phyloP scores from a whole-genome alignment of 2,888 invertebrate species.

The Drosophila anomalata region DNA sequence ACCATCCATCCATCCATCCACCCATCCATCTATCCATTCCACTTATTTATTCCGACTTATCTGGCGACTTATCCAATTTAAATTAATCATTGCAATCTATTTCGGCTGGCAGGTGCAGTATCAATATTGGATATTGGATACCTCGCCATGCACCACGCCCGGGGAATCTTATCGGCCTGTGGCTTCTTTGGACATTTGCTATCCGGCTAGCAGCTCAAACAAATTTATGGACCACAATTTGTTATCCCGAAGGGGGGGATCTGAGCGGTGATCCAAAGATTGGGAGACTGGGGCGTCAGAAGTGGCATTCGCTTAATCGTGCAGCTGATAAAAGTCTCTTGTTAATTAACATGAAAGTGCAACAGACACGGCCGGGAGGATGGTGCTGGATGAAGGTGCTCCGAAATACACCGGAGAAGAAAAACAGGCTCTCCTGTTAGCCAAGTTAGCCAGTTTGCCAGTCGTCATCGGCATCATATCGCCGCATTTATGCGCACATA shows the following conservation, averaged over 20 bases:
- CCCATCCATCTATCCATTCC: not conserved
- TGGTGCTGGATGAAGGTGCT: not conserved
- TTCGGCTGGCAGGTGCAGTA: conserved; percentile 9
- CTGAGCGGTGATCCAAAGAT: not conserved
- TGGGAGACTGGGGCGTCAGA: conserved; percentile 38
- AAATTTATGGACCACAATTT: conserved; percentile 64
- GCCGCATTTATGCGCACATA: conserved; percentile 80
- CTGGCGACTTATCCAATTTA: conserved; percentile 1
- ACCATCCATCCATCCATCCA: not conserved
- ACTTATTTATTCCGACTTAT: conserved; percentile 1
- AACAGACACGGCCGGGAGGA: conserved; percentile 41
- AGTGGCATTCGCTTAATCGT: conserved; percentile 65
- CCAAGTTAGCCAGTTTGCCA: conserved; percentile 15
- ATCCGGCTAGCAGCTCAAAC: conserved; percentile 1
- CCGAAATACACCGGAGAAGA: not conserved
- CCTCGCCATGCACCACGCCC: conserved; percentile 1
- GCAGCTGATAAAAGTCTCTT: conserved; percentile 67
- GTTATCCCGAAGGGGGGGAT: conserved; percentile 51
- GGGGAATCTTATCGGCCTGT: conserved; percentile 4
- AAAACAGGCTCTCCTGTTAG: not conserved
- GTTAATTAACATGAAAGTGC: conserved; percentile 77
- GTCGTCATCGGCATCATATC: conserved; percentile 68
- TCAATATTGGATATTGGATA: conserved; percentile 16
- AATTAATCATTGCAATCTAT: conserved; percentile 12
- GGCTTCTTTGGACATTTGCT: conserved; percentile 26